A percentile compares a stretch with the other conserved stretches of the same genome.
Conservation (phyloP, 2,888 invertebrate genomes). For the Keiferia lycopersicella region DNA sequence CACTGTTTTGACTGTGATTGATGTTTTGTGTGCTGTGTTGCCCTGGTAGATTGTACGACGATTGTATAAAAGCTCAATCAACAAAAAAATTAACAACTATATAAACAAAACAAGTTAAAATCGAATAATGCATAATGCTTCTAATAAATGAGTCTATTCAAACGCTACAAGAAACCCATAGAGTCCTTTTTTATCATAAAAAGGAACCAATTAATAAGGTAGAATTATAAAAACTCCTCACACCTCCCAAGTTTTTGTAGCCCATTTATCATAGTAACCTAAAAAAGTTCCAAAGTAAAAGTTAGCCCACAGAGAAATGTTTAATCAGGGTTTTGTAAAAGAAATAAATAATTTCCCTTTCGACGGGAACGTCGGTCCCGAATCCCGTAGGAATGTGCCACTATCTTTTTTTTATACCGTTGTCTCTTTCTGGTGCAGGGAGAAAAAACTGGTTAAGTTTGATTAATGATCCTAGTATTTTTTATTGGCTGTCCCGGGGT, state of each 20-base stretch:
- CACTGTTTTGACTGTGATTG: conserved; percentile 23
- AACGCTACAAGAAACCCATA: conserved; percentile 9
- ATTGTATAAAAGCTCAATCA: not conserved
- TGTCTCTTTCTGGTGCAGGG: conserved; percentile 26
- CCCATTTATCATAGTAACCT: conserved; percentile 31
- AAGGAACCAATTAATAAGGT: conserved; percentile 33
- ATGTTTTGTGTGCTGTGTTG: not conserved
- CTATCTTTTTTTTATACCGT: conserved; percentile 30
- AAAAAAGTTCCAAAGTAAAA: conserved; percentile 33
- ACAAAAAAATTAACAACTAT: not conserved
- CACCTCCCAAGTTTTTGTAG: conserved; percentile 35
- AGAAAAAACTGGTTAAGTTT: conserved; percentile 36
- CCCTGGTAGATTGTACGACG: not conserved
- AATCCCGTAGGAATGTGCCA: conserved; percentile 36
- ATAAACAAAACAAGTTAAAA: not conserved
- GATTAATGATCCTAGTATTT: conserved; percentile 35
- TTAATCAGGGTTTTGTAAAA: conserved; percentile 32
- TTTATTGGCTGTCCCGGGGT: conserved; percentile 34
- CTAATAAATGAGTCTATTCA: conserved; percentile 4
- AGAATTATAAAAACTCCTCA: conserved; percentile 30
- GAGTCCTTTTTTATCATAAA: not conserved
- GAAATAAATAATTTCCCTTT: conserved; percentile 35
- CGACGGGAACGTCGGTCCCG: conserved; percentile 30
- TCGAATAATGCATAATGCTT: not conserved
- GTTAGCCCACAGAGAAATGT: conserved; percentile 33